Base-by-base conservation (phyloP, 1,140 invertebrate species). In the Leptoteleia sp. region DNA sequence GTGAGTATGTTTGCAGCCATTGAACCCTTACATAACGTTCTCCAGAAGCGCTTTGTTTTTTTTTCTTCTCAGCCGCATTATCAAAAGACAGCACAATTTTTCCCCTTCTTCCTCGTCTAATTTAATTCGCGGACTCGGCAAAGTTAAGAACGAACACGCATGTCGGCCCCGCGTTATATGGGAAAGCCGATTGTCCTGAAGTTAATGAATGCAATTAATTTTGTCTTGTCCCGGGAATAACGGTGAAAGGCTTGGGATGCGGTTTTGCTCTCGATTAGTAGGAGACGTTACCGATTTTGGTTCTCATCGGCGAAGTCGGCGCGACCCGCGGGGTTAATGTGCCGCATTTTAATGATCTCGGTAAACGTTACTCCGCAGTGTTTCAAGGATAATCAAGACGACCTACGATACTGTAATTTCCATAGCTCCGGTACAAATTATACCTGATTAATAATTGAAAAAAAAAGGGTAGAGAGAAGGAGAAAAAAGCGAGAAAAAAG, bases 191-290 rank as follows among this genome's bases (percentile, higher is more conserved):
- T 76, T 67, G 62, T 68, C 54, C 67, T 33, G 55, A 17, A 7
- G 37, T 45, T 67, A 67, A 76, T 55, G 62, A 75, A 67, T 54
- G 62, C 38, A 67, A 67, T 75, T 75, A 65, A 75, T 67, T 59
- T 67, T 59, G 59, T 57, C 59, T 12, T 40, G 59, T 64, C 12
- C 1, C 31, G 42, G 22, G 50, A 61, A 38, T 75, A 75, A 75
- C 71, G 61, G 71, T 75, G 52, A 67, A 67, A 40, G 35, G 45
- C 25, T 62, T 5, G n/a, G 25, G 55, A 72, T 59, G 50, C 16
- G 48, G 68, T 64, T 73, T 75, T 64, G 59, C 52, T 73, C 43
- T 50, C 27, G 48, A 73, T 73, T 42, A 33, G 25, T n/a, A 31
- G 29, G 5, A 42, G 37, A 19, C 7, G 29, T 8, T 8, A 16